These are phyloP conservation scores for Poecile atricapillus DNA, from an alignment of 2,113 vertebrate species.

Conservation along the genomic window DNA sequence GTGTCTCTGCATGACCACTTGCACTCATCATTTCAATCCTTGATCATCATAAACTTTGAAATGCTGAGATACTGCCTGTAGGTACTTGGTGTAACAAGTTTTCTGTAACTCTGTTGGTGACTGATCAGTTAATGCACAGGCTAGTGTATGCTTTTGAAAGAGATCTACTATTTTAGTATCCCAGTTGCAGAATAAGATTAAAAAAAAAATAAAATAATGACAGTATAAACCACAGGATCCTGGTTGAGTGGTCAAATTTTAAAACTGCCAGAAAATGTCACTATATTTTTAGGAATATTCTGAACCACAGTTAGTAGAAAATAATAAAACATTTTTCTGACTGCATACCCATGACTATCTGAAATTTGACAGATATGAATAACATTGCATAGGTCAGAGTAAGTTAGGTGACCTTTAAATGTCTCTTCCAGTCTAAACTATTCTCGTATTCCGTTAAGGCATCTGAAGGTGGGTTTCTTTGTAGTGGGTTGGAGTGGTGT, in stretches of 20 bases:
- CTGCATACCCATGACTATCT: background rate
- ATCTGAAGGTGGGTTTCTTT: background rate
- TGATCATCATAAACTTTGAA: background rate
- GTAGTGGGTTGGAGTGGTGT: background rate
- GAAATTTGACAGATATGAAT: background rate
- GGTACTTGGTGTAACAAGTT: background rate
- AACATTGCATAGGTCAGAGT: background rate
- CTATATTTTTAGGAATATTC: background rate
- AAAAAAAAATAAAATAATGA: background rate
- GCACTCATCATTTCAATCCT: background rate
- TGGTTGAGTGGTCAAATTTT: background rate
- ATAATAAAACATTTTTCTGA: background rate
- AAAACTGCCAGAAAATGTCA: background rate
- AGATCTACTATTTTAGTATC: background rate
- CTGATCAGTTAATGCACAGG: background rate
- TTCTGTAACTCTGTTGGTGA: background rate
- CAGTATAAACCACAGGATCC: background rate
- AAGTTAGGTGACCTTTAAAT: background rate
- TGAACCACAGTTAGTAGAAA: background rate
- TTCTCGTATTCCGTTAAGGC: background rate
- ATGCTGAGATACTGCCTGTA: background rate
- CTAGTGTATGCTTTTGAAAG: background rate
- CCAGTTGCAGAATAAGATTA: background rate
- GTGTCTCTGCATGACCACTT: background rate
- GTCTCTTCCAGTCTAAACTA: background rate